A percentile compares a stretch with the other conserved stretches of the same genome.
Evolutionary conservation across 2,888 invertebrate species (phyloP).

Genomic region (Thecocarcelia acutangulata): DNA sequence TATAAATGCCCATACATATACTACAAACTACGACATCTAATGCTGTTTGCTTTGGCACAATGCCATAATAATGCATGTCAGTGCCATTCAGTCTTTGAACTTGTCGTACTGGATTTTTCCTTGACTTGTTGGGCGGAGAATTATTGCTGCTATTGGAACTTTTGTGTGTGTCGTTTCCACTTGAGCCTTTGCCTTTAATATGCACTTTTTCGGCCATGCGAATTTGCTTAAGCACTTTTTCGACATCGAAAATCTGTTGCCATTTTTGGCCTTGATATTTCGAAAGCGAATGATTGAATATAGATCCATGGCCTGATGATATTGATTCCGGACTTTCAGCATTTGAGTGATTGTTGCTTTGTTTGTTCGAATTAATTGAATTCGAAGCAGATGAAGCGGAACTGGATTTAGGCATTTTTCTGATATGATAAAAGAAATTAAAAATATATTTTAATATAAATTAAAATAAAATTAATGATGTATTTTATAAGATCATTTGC

Average conservation of each 20-base stretch:
- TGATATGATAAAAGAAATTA: neutral
- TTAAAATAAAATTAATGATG: too few species aligned
- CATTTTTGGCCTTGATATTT: constrained; percentile 77
- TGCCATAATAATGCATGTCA: constrained; percentile 89
- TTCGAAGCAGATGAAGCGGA: constrained; percentile 38
- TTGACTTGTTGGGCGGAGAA: constrained; percentile 59
- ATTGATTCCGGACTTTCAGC: constrained; percentile 54
- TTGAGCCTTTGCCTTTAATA: constrained; percentile 67
- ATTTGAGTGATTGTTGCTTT: constrained; percentile 56
- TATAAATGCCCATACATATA: constrained; percentile 88
- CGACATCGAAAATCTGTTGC: constrained; percentile 77
- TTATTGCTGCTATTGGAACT: constrained; percentile 75
- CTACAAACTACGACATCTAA: constrained; percentile 90
- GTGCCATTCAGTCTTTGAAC: constrained; percentile 83
- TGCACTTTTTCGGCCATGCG: constrained; percentile 76
- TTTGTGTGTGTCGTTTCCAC: constrained; percentile 62
- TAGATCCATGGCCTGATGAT: constrained; percentile 35
- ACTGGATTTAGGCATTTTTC: constrained; percentile 55
- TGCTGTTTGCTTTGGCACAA: constrained; percentile 89
- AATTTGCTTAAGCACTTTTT: constrained; percentile 77
- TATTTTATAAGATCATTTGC: too few species aligned
- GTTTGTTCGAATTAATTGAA: constrained; percentile 57
- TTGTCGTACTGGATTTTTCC: constrained; percentile 69
- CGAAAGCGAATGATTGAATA: constrained; percentile 56
- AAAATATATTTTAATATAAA: too few species aligned